Evolutionary conservation across 2,888 invertebrate species (phyloP).

Genomic region (Drosophila mayaguana): DNA sequence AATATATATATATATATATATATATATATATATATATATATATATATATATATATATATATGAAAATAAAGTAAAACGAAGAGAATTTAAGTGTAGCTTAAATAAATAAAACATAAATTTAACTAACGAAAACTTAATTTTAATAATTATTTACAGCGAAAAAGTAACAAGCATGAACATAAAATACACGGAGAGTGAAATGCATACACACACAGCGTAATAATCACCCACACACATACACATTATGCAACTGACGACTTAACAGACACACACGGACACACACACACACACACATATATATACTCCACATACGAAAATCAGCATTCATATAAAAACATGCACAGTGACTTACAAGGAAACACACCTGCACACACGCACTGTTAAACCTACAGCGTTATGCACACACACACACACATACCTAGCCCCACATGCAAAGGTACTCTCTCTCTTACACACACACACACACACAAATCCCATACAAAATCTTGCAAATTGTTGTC

Average conservation of each 20-base stretch:
- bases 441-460: background rate
- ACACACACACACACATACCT: too few relatives aligned
- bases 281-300: constrained; percentile 9
- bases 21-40: background rate
- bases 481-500: constrained; percentile 32
- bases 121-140: constrained; percentile 52
- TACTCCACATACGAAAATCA: too few relatives aligned
- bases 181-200: background rate
- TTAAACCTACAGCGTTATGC: too few relatives aligned
- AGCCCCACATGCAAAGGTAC: too few relatives aligned
- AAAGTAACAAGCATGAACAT: background rate
- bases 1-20: background rate
- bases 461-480: background rate
- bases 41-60: background rate
- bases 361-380: background rate
- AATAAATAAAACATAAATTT: constrained; percentile 39
- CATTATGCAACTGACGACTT: background rate
- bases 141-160: constrained; percentile 72
- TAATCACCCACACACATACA: background rate
- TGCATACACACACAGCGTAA: background rate
- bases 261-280: background rate
- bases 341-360: too few relatives aligned
- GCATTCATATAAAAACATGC: too few relatives aligned
- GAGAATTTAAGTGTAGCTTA: background rate
- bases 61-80: background rate